These are phyloP conservation scores for Conomelus anceps DNA, from an alignment of 2,888 invertebrate genomes.

Conservation along the genomic window DNA sequence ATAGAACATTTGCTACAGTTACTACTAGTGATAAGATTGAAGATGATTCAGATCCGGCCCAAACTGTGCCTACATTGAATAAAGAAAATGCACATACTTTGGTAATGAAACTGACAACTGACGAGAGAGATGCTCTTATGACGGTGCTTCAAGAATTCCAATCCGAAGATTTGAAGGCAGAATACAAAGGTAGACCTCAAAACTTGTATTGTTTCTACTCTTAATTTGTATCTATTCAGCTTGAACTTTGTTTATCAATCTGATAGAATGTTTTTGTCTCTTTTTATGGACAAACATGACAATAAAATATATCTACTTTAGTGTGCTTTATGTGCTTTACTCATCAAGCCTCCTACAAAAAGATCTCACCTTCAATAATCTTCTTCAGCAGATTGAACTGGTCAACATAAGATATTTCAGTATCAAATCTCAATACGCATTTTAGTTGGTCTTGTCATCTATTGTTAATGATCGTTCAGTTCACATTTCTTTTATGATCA, in stretches of 20 bases:
- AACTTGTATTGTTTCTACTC: not conserved
- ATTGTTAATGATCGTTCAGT: no score
- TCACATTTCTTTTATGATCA: no score
- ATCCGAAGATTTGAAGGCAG: conserved; percentile 65
- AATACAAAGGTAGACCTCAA: conserved; percentile 62
- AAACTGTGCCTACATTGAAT: conserved; percentile 46
- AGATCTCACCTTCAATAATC: no score
- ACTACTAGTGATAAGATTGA: not conserved
- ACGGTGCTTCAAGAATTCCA: conserved; percentile 65
- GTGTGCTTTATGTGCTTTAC: no score
- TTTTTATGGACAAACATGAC: no score
- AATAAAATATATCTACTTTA: no score
- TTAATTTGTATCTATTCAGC: not conserved
- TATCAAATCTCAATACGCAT: no score
- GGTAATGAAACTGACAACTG: conserved; percentile 61
- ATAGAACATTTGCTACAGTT: not conserved
- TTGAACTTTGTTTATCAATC: not conserved
- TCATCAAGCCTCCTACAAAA: no score
- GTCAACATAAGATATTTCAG: no score
- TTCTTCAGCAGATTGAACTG: no score
- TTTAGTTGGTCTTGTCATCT: no score
- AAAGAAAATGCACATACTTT: conserved; percentile 69
- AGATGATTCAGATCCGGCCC: not conserved
- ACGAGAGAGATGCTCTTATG: conserved; percentile 62
- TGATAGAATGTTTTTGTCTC: no score